Evolutionary conservation across 2,797 vertebrate genomes (phyloP).

Genomic region (Phrynocephalus vlangalii): DNA sequence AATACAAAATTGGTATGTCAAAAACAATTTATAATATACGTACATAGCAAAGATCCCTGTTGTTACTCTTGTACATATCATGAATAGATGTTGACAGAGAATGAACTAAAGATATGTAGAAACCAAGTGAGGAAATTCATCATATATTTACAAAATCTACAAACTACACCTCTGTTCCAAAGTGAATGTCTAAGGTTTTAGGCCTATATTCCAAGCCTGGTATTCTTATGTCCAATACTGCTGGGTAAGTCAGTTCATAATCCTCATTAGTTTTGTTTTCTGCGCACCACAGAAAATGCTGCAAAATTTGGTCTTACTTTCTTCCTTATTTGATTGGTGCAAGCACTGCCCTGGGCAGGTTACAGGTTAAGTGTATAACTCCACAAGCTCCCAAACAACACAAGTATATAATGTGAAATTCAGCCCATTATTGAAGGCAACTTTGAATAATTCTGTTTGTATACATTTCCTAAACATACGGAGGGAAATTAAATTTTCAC

Average conservation of each 20-base stretch:
- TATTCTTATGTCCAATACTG: too few relatives aligned
- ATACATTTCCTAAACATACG: too few relatives aligned
- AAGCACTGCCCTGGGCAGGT: too few relatives aligned
- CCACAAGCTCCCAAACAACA: too few relatives aligned
- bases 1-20: neutral
- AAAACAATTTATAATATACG: neutral
- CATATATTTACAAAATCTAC: neutral
- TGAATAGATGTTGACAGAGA: neutral
- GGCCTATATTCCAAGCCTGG: neutral
- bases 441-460: too few relatives aligned
- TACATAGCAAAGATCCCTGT: neutral
- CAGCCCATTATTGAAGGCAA: too few relatives aligned
- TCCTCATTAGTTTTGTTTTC: neutral
- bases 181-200: neutral
- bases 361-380: too few relatives aligned
- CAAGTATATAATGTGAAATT: too few relatives aligned
- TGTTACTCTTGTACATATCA: neutral
- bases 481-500: neutral
- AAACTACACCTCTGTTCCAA: neutral
- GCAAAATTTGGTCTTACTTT: neutral
- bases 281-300: neutral
- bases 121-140: neutral
- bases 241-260: neutral
- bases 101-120: neutral
- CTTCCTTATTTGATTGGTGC: too few relatives aligned